These are phyloP conservation scores for Synanthedon andrenaeformis DNA, from an alignment of 2,888 invertebrate genomes.

Conservation along the genomic window DNA sequence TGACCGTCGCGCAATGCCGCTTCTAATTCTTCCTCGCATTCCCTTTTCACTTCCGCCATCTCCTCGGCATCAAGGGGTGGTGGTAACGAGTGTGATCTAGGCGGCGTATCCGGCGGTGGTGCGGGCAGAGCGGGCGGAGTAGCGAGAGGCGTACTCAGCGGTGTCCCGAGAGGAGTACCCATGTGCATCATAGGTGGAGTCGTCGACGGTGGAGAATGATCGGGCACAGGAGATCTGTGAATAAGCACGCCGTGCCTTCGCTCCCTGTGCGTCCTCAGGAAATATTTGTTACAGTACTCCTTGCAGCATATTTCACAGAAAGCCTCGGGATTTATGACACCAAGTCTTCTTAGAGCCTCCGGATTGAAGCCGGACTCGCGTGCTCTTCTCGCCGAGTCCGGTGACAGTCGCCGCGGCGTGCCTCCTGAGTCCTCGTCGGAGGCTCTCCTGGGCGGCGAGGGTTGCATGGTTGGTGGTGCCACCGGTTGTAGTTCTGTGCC, in stretches of 20 bases:
- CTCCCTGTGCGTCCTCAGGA: conserved; percentile 90
- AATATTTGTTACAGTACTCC: conserved; percentile 94
- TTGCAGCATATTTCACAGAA: conserved; percentile 94
- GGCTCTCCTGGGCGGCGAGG: conserved; percentile 58
- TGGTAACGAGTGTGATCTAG: conserved; percentile 38
- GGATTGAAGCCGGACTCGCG: conserved; percentile 79
- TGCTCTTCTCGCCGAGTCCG: conserved; percentile 73
- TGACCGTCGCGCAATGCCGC: conserved; percentile 70
- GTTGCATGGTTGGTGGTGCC: conserved; percentile 45
- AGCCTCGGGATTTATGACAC: conserved; percentile 88
- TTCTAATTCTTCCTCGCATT: conserved; percentile 53
- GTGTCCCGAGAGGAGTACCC: conserved; percentile 81
- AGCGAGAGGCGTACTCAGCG: conserved; percentile 78
- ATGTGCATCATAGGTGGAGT: conserved; percentile 72
- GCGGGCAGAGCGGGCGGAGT: conserved; percentile 74
- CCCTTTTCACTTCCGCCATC: conserved; percentile 66
- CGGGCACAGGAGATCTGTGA: conserved; percentile 39
- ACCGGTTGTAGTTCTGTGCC: conserved; percentile 50
- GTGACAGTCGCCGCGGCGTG: conserved; percentile 70
- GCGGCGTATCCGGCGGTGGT: conserved; percentile 78
- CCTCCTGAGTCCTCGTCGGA: conserved; percentile 61
- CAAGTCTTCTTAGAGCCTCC: conserved; percentile 80
- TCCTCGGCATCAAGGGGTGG: conserved; percentile 43
- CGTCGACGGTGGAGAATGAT: conserved; percentile 64
- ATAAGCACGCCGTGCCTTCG: conserved; percentile 87